Evolutionary conservation across 2,113 vertebrate species (phyloP).

Genomic region (Apus apus): DNA sequence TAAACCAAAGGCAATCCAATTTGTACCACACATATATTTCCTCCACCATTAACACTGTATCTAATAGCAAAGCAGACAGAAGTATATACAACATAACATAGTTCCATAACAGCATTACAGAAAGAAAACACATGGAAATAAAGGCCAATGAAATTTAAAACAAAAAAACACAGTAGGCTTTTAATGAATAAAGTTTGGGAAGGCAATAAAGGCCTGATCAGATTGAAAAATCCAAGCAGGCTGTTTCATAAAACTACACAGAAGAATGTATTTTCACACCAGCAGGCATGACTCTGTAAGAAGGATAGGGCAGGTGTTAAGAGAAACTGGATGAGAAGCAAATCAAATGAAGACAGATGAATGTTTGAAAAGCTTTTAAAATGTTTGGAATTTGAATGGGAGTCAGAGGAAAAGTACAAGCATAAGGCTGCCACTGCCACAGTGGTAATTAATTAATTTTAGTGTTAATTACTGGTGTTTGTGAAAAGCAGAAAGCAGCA

Average conservation of each 20-base stretch:
- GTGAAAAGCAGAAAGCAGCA: neutral
- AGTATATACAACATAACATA: neutral
- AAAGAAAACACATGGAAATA: neutral
- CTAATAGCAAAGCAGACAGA: neutral
- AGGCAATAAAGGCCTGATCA: conserved; percentile 10
- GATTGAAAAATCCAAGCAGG: conserved; percentile 15
- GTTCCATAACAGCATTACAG: neutral
- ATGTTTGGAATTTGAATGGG: conserved; percentile 26
- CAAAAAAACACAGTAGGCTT: neutral
- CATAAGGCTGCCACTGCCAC: neutral
- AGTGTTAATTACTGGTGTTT: neutral
- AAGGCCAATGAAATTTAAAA: neutral
- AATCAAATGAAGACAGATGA: conserved; percentile 43
- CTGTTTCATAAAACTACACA: conserved; percentile 4
- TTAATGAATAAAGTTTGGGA: conserved; percentile 11
- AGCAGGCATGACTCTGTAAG: conserved; percentile 31
- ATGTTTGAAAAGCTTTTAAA: conserved; percentile 46
- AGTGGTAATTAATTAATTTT: neutral
- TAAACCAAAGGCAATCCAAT: neutral
- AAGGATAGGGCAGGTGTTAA: conserved; percentile 40
- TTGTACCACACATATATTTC: neutral
- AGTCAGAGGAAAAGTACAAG: neutral
- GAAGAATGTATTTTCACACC: conserved; percentile 47
- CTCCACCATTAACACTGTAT: neutral
- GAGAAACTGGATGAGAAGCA: conserved; percentile 31